Conservation (phyloP, 1,140 invertebrate species). For the Aphis craccivora region DNA sequence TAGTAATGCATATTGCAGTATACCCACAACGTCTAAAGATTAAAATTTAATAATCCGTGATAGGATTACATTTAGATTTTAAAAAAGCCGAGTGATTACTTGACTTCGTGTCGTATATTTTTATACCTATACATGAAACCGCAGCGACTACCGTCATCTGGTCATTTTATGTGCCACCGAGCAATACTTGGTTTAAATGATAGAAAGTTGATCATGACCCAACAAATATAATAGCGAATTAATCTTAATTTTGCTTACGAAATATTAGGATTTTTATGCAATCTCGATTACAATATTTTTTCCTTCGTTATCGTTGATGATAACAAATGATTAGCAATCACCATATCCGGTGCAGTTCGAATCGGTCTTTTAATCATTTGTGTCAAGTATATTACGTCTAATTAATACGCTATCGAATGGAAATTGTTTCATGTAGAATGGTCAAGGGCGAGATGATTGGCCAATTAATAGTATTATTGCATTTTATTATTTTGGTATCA, state of each 20-base stretch:
- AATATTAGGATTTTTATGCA: conserved; percentile 22
- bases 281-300: not conserved
- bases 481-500: not conserved
- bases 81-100: not conserved
- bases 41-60: not conserved
- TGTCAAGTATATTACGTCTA: conserved; percentile 44
- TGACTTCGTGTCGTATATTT: not conserved
- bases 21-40: not conserved
- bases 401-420: conserved; percentile 7
- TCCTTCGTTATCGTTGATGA: not conserved
- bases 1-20: not conserved
- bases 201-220: conserved; percentile 31
- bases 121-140: not conserved
- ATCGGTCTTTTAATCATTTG: conserved; percentile 51
- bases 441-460: conserved; percentile 11
- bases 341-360: conserved; percentile 21
- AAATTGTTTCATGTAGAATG: not conserved
- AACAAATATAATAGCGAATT: not conserved
- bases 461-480: not conserved
- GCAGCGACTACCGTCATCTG: not conserved
- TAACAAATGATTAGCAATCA: conserved; percentile 37
- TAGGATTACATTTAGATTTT: not conserved
- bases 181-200: not conserved
- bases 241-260: conserved; percentile 35
- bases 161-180: not conserved